Evolutionary conservation across 1,140 invertebrate genomes (phyloP), one percentile per base, ranked within the genome.

Genomic region (Augochlora pura): DNA sequence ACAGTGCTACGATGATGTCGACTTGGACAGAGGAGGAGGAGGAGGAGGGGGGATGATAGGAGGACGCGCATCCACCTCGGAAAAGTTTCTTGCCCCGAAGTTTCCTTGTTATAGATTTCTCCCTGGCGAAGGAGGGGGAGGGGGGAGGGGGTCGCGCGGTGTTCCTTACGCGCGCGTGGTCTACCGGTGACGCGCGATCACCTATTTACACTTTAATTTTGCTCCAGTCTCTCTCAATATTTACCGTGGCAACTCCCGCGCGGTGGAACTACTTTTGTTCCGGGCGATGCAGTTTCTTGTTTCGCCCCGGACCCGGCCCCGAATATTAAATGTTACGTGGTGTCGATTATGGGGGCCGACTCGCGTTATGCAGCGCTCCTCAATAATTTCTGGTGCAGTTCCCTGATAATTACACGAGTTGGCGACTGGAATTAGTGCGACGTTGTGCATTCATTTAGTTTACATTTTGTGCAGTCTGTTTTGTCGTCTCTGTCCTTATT

Each of bases 31-130:
- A n/a, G n/a, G n/a, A n/a, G n/a, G n/a, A n/a, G n/a, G n/a, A n/a
- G n/a, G n/a, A n/a, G n/a, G n/a, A n/a, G n/a, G n/a, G n/a, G n/a
- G n/a, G n/a, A n/a, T n/a, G n/a, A n/a, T n/a, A n/a, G n/a, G n/a
- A n/a, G n/a, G n/a, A n/a, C n/a, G n/a, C 46, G 52, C 18, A 68
- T 32, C 21, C 64, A 49, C 32, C 59, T 39, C 6, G 21, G 64
- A 9, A 10, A 64, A 64, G 46, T 52, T 77, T 62, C 68, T 64
- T 32, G 59, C 25, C 63, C 39, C 49, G 49, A 77, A 77, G 59
- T 77, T 71, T 70, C 70, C 75, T 77, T 46, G 59, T 77, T 77
- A 70, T n/a, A 38, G 42, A 60, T 63, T 64, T 63, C 60, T 4
- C 23, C 49, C 9, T 9, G 8, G 25, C 16, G 2, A 18, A 57